Evolutionary conservation across 2,113 vertebrate species (phyloP).

Genomic region (Xiphophorus couchianus): DNA sequence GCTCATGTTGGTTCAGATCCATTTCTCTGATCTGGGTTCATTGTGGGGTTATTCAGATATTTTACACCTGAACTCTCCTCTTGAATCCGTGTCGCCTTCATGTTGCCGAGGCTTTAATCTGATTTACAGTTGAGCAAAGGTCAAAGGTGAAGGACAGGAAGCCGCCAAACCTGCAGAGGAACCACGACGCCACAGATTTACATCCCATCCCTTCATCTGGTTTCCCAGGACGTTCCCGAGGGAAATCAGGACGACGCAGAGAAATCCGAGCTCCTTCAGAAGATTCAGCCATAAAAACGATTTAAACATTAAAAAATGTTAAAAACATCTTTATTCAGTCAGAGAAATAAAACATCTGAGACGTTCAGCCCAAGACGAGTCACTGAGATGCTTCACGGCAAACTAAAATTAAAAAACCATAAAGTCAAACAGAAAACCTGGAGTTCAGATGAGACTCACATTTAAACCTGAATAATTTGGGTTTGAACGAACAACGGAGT

Average conservation of each 20-base stretch:
- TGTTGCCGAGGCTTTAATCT: too few species aligned
- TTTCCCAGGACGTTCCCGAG: conserved; percentile 18
- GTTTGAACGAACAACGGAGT: neutral
- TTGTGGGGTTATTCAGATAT: too few species aligned
- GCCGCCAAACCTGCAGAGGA: conserved; percentile 27
- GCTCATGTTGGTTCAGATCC: too few species aligned
- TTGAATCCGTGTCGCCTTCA: too few species aligned
- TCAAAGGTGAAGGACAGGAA: conserved; percentile 33
- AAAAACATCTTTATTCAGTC: conserved; percentile 51
- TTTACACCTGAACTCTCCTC: too few species aligned
- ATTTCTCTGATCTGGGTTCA: too few species aligned
- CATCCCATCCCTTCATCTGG: conserved; percentile 44
- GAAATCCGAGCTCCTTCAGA: conserved; percentile 11
- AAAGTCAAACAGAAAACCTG: neutral
- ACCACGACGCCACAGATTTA: conserved; percentile 40
- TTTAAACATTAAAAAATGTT: neutral
- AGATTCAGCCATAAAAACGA: conserved; percentile 15
- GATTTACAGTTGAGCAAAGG: neutral
- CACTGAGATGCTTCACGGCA: neutral
- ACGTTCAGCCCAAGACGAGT: neutral
- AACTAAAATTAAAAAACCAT: neutral
- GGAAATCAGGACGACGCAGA: conserved; percentile 43
- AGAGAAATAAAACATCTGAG: conserved; percentile 9
- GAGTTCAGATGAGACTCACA: neutral
- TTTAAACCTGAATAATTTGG: neutral